Conservation (phyloP, 2,888 invertebrate genomes). For the Drosophila bunnanda region DNA sequence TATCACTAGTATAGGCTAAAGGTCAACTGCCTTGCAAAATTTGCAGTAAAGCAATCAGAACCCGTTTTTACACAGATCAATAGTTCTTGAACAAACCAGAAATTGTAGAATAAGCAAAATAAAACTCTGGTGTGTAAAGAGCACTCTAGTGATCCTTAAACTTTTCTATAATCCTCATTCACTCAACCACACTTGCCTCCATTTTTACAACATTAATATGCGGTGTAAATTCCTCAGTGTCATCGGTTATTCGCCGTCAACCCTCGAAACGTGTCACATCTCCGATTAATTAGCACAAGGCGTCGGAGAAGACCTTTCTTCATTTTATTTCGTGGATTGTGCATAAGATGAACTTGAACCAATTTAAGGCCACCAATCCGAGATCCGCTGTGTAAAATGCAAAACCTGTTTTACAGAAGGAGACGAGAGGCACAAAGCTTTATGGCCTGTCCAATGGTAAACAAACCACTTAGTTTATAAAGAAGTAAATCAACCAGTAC, state of each 20-base stretch:
- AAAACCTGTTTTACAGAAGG: conserved; percentile 73
- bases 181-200: background rate
- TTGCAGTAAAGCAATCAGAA: background rate
- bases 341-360: conserved; percentile 78
- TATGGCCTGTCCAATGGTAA: conserved; percentile 56
- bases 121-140: too few relatives aligned
- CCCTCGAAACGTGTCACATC: conserved; percentile 23
- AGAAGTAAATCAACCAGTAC: conserved; percentile 54
- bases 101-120: background rate
- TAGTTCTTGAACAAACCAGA: background rate
- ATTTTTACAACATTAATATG: background rate
- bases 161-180: background rate
- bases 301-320: conserved; percentile 48
- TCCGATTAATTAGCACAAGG: conserved; percentile 64
- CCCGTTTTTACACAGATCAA: background rate
- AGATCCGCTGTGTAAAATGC: conserved; percentile 66
- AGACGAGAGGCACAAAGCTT: conserved; percentile 41
- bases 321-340: conserved; percentile 56
- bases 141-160: background rate
- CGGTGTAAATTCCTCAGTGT: conserved; percentile 3
- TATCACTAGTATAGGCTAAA: background rate
- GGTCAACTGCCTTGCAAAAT: background rate
- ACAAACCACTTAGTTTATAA: conserved; percentile 65
- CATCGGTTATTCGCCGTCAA: conserved; percentile 14
- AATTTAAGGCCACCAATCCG: conserved; percentile 57